Evolutionary conservation across 2,888 invertebrate genomes (phyloP).

Genomic region (Nebria salina): DNA sequence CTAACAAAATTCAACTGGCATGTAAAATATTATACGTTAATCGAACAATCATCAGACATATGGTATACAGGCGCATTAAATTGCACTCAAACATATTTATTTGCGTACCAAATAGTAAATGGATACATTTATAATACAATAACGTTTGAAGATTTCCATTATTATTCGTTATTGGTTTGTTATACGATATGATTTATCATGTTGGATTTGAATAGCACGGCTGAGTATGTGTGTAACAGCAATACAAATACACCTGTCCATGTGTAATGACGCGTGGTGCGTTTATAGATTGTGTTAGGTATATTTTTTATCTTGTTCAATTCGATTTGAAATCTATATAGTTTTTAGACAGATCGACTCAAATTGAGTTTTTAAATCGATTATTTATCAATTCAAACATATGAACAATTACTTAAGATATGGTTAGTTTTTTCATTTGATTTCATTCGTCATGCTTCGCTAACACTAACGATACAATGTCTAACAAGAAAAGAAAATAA

Average conservation of each 20-base stretch:
- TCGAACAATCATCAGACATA: not conserved
- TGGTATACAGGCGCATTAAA: not conserved
- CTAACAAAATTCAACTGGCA: too few relatives aligned
- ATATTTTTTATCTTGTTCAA: not conserved
- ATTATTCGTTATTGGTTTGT: not conserved
- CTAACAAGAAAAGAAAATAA: too few relatives aligned
- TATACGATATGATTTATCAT: slow-evolving; percentile 1
- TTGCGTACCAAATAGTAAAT: not conserved
- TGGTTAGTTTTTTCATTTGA: not conserved
- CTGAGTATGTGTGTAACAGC: not conserved
- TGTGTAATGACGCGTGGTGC: not conserved
- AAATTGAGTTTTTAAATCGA: not conserved
- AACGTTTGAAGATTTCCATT: not conserved
- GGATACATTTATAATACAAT: not conserved
- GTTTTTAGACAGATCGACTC: not conserved
- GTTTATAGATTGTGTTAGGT: not conserved
- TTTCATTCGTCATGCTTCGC: not conserved
- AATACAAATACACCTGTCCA: not conserved
- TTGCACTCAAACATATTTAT: not conserved
- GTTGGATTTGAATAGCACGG: not conserved
- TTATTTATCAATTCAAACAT: not conserved
- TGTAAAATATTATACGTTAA: not conserved
- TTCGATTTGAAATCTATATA: not conserved
- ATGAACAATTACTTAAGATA: not conserved
- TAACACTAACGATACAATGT: not conserved